Evolutionary conservation across 2,888 invertebrate species (phyloP).

Genomic region (Mythimna vitellina): DNA sequence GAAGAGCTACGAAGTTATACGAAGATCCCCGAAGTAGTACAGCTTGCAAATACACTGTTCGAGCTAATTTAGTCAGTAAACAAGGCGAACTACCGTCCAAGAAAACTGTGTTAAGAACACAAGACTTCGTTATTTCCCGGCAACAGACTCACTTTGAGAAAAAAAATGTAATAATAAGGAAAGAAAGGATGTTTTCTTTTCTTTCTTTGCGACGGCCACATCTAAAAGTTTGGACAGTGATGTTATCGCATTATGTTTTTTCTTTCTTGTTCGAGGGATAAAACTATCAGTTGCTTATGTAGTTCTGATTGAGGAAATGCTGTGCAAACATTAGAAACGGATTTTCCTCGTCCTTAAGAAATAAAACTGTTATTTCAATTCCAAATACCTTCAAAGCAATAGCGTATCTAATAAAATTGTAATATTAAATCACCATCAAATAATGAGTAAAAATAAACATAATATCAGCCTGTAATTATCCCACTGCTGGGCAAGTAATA

Average conservation of each 20-base stretch:
- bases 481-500: too few relatives aligned
- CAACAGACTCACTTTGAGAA: slow-evolving; percentile 55
- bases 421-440: too few relatives aligned
- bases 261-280: slow-evolving; percentile 19
- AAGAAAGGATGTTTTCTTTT: slow-evolving; percentile 38
- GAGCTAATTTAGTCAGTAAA: slow-evolving; percentile 56
- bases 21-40: slow-evolving; percentile 28
- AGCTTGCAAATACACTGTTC: slow-evolving; percentile 50
- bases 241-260: slow-evolving; percentile 46
- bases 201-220: slow-evolving; percentile 21
- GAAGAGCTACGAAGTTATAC: slow-evolving; percentile 34
- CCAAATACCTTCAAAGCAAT: background rate
- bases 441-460: too few relatives aligned
- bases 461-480: too few relatives aligned
- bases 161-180: slow-evolving; percentile 55
- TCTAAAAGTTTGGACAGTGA: slow-evolving; percentile 33
- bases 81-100: slow-evolving; percentile 47
- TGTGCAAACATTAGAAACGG: background rate
- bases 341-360: background rate
- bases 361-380: background rate
- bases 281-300: slow-evolving; percentile 25
- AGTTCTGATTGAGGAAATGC: slow-evolving; percentile 17
- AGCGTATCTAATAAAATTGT: too few relatives aligned
- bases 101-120: slow-evolving; percentile 53
- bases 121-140: slow-evolving; percentile 48